A percentile compares a stretch with the other conserved stretches of the same genome.
Evolutionary conservation across 2,888 invertebrate genomes (phyloP).

Genomic region (Caenorhabditis drosophilae): DNA sequence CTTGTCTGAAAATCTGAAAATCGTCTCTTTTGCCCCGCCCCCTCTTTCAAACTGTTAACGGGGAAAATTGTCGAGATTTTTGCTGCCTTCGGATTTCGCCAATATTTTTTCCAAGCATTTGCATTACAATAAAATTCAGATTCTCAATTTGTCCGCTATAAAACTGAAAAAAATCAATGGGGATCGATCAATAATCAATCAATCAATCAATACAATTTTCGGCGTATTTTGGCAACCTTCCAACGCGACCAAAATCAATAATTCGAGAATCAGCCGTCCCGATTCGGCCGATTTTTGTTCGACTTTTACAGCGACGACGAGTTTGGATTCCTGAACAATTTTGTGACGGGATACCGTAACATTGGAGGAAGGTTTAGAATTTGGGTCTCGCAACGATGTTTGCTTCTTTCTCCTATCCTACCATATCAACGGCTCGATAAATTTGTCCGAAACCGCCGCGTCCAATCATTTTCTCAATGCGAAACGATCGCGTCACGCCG

Average conservation of each 20-base stretch:
- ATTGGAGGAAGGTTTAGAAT: background rate
- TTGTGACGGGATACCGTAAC: slow-evolving; percentile 6
- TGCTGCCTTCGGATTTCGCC: slow-evolving; percentile 54
- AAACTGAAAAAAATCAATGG: slow-evolving; percentile 32
- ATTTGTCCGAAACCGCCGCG: slow-evolving; percentile 66
- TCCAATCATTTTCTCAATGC: slow-evolving; percentile 55
- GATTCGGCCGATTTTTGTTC: slow-evolving; percentile 56
- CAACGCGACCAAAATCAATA: slow-evolving; percentile 48
- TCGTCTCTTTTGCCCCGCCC: too few species aligned
- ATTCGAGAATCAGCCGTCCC: slow-evolving; percentile 61
- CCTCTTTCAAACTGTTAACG: background rate
- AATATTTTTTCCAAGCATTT: slow-evolving; percentile 61
- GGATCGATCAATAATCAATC: too few species aligned
- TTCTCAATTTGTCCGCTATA: slow-evolving; percentile 52
- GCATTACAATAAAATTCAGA: slow-evolving; percentile 64
- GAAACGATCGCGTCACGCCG: slow-evolving; percentile 22
- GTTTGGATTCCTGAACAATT: slow-evolving; percentile 19
- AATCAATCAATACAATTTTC: slow-evolving; percentile 40
- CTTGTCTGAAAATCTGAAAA: slow-evolving; percentile 20
- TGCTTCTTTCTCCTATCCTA: too few species aligned
- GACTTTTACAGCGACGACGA: slow-evolving; percentile 62
- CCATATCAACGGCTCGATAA: slow-evolving; percentile 53
- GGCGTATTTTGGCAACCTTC: slow-evolving; percentile 45
- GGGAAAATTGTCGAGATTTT: slow-evolving; percentile 8
- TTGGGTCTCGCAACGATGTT: background rate